Evolutionary conservation across 2,113 vertebrate species (phyloP).

Genomic region (Bufo gargarizans): DNA sequence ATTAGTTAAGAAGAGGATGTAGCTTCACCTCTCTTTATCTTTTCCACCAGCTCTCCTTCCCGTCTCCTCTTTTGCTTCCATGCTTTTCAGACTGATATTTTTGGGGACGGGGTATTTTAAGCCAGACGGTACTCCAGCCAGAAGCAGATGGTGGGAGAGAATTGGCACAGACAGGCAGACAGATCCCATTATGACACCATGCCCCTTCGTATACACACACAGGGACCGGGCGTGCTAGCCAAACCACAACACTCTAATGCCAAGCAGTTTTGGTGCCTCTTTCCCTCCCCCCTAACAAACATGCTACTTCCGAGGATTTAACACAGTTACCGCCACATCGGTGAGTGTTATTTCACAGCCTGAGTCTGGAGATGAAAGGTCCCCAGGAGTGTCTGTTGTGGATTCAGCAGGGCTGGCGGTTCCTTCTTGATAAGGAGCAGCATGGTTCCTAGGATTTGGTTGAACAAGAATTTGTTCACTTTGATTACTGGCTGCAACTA

Average conservation of each 20-base stretch:
- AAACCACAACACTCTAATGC: constrained; percentile 42
- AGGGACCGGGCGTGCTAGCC: constrained; percentile 41
- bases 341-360: constrained; percentile 77
- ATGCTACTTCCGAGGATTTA: constrained; percentile 72
- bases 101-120: constrained; percentile 40
- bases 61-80: constrained; percentile 56
- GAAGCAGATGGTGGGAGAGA: constrained; percentile 51
- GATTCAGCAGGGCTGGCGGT: constrained; percentile 46
- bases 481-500: not conserved
- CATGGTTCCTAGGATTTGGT: constrained; percentile 9
- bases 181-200: constrained; percentile 36
- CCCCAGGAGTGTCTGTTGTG: constrained; percentile 39
- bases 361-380: constrained; percentile 69
- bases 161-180: constrained; percentile 54
- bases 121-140: constrained; percentile 50
- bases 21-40: constrained; percentile 17
- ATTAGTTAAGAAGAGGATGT: constrained; percentile 36
- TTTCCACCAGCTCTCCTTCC: constrained; percentile 50
- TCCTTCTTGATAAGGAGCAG: constrained; percentile 15
- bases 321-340: constrained; percentile 75
- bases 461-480: constrained; percentile 28
- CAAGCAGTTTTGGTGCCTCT: constrained; percentile 24
- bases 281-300: constrained; percentile 68
- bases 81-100: constrained; percentile 33
- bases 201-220: constrained; percentile 36